Base-by-base conservation (phyloP, 2,888 invertebrate species). In the Ophion ventricosus region DNA sequence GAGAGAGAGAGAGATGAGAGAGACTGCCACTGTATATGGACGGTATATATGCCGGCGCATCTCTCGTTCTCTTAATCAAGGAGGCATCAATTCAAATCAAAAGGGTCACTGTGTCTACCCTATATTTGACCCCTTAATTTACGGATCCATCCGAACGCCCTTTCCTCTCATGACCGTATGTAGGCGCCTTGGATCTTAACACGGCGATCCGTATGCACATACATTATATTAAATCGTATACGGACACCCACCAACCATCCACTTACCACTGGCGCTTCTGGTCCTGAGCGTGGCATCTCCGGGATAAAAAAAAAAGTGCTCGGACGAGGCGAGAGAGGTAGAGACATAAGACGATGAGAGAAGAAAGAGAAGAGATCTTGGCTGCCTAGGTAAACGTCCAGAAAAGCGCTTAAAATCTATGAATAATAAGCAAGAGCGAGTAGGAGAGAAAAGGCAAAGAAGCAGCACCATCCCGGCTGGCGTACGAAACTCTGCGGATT, bases 61-160 rank as follows among this genome's bases (percentile, higher is more conserved):
- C 81, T 70, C 84, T 81, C 78, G 69, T 85, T 86, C 80, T 82
- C 80, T 84, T 84, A 85, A 86, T 86, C 82, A 86, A 82, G 79
- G 54, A 83, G 74, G 80, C 85, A 85, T 86, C 82, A 86, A 85
- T 86, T 85, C 77, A 80, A 86, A 86, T 86, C 84, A 85, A 59
- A 77, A 77, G 61, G 80, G 79, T 79, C 75, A 79, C 79, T 25
- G 57, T 64, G 40, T 49, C n/a, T 69, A 81, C 70, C 54, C 64
- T 72, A 80, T 67, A 85, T 84, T 82, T 81, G 67, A 59, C 63
- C 64, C 81, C 35, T 77, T 81, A 69, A 84, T 74, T 84, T 81
- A 80, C 63, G 61, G 63, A 29, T 14, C 61, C 59, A n/a, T 54
- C 23, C 61, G 29, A 40, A 35, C 20, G 14, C 14, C 64, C 54